A percentile compares a stretch with the other conserved stretches of the same genome.
phyloP scores from a whole-genome alignment of 2,888 invertebrate genomes.

The Tetrapedia diversipes region DNA sequence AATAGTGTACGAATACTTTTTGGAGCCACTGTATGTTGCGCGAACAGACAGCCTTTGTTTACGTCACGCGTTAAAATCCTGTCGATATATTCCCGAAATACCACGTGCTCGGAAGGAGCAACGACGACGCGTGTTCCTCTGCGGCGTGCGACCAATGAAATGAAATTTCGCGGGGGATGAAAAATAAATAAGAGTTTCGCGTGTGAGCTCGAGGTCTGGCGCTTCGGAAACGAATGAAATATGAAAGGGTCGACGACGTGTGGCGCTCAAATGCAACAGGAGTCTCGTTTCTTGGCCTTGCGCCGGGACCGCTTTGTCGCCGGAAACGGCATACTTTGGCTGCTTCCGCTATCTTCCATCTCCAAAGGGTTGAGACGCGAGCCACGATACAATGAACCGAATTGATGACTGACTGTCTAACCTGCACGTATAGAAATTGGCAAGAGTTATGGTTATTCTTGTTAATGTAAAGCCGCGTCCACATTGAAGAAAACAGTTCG shows the following conservation, averaged over 20 bases:
- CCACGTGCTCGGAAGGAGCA: no score
- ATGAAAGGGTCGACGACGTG: conserved; percentile 39
- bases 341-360: conserved; percentile 54
- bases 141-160: conserved; percentile 10
- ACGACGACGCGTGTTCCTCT: not conserved
- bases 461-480: no score
- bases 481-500: no score
- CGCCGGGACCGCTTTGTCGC: conserved; percentile 54
- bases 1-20: not conserved
- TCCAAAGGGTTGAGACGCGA: conserved; percentile 36
- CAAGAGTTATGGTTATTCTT: no score
- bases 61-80: not conserved
- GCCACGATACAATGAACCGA: conserved; percentile 11
- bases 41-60: not conserved
- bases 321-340: conserved; percentile 55
- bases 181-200: conserved; percentile 34
- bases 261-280: conserved; percentile 52
- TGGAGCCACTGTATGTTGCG: not conserved
- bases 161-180: conserved; percentile 29
- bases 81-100: not conserved
- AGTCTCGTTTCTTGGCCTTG: conserved; percentile 35
- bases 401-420: no score
- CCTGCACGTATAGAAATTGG: no score
- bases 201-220: conserved; percentile 8
- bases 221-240: conserved; percentile 41